Conservation (phyloP, 64 coral and sea anemone genomes). For the Stichodactyla mertensii region DNA sequence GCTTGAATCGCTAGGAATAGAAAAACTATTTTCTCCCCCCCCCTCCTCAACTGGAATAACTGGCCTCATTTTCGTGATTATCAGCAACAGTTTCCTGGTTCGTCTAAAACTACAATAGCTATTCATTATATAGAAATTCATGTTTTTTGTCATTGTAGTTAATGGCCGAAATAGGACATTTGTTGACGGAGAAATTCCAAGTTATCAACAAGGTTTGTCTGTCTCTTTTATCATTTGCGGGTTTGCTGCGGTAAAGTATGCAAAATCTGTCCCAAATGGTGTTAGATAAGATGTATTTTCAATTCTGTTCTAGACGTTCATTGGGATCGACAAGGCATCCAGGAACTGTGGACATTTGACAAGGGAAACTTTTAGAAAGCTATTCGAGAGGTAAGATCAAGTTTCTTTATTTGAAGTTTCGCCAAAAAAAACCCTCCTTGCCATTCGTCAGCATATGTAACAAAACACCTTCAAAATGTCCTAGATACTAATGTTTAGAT, state of each 20-base stretch:
- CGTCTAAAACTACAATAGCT: too few relatives aligned
- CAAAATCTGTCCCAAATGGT: too few relatives aligned
- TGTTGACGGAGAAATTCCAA: constrained; percentile 66
- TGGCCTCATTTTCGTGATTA: too few relatives aligned
- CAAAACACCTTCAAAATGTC: too few relatives aligned
- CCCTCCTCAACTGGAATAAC: too few relatives aligned
- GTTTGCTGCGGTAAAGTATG: not conserved
- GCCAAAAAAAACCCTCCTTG: not conserved
- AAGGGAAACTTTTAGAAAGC: constrained; percentile 46
- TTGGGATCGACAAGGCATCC: constrained; percentile 14
- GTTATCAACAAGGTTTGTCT: constrained; percentile 57
- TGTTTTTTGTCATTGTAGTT: constrained; percentile 26
- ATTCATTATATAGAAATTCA: too few relatives aligned
- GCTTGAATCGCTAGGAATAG: too few relatives aligned
- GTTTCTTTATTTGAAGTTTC: not conserved
- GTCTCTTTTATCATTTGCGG: not conserved
- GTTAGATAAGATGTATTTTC: not conserved
- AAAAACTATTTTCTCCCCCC: too few relatives aligned
- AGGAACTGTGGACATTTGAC: constrained; percentile 40
- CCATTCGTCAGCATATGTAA: too few relatives aligned
- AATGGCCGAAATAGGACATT: constrained; percentile 41
- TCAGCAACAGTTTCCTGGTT: too few relatives aligned
- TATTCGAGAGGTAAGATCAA: constrained; percentile 41
- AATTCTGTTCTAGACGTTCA: constrained; percentile 5
- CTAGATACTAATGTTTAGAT: too few relatives aligned